Conservation (phyloP, 2,113 vertebrate genomes). For the Actenoides hombroni region DNA sequence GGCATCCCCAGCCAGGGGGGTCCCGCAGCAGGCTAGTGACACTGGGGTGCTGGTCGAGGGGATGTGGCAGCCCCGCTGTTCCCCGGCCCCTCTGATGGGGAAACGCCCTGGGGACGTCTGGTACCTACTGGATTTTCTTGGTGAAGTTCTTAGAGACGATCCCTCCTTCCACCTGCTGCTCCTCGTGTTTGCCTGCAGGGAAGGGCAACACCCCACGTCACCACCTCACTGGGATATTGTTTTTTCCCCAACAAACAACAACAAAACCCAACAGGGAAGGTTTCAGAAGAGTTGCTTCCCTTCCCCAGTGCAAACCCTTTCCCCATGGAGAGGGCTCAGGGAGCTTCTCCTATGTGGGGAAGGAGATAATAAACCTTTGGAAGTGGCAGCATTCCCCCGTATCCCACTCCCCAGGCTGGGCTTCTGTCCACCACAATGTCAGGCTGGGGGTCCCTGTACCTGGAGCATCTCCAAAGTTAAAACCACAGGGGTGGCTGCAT, state of each 20-base stretch:
- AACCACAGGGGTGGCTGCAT: fast-evolving
- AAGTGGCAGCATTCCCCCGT: background rate
- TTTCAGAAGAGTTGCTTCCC: background rate
- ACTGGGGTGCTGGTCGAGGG: background rate
- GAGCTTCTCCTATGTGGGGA: background rate
- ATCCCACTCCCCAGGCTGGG: too few relatives aligned
- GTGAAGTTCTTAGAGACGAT: constrained; percentile 99
- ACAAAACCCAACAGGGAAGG: background rate
- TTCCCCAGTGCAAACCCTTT: background rate
- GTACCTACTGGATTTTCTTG: constrained; percentile 98
- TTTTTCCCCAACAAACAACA: background rate
- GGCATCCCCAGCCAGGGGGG: fast-evolving
- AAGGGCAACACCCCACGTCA: constrained; percentile 11
- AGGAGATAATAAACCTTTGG: background rate
- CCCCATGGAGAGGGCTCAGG: background rate
- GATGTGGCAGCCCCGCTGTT: fast-evolving
- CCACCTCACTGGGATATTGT: background rate
- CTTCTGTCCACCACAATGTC: background rate
- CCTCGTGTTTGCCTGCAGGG: constrained; percentile 89
- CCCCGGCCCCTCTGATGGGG: fast-evolving
- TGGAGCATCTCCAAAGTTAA: background rate
- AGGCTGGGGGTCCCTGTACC: background rate
- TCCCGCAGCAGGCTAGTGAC: background rate
- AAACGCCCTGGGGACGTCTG: fast-evolving
- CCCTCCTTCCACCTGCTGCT: constrained; percentile 95